These are phyloP conservation scores for Xestia sexstrigata DNA, from an alignment of 2,888 invertebrate genomes.

Conservation along the genomic window DNA sequence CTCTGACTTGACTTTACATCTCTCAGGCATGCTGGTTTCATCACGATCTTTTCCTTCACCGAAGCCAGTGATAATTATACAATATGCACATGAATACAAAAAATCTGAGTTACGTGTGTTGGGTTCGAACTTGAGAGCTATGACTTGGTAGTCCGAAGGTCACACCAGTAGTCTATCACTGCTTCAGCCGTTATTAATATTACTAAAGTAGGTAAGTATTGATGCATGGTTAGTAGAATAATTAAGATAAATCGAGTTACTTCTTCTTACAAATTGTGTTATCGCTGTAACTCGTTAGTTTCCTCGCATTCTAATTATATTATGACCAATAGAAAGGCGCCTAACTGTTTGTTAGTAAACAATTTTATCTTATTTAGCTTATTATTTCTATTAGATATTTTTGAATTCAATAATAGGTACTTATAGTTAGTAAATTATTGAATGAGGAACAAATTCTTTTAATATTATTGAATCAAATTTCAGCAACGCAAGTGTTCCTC, in stretches of 20 bases:
- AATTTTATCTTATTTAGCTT: slow-evolving; percentile 26
- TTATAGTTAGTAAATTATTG: slow-evolving; percentile 3
- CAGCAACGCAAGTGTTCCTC: not conserved
- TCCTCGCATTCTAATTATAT: slow-evolving; percentile 1
- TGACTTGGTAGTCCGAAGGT: no score
- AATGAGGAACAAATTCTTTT: not conserved
- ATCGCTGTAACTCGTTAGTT: slow-evolving; percentile 9
- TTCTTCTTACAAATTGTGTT: slow-evolving; percentile 7
- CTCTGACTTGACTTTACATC: no score
- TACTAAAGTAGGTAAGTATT: not conserved
- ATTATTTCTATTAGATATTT: slow-evolving; percentile 23
- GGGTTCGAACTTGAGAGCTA: no score
- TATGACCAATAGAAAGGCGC: slow-evolving; percentile 27
- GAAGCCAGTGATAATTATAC: no score
- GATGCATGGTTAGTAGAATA: not conserved
- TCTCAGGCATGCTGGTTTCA: no score
- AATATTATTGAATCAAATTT: not conserved
- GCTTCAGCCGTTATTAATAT: not conserved
- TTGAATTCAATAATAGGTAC: not conserved
- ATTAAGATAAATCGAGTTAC: not conserved
- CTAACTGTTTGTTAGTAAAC: slow-evolving; percentile 42
- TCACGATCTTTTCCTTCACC: no score
- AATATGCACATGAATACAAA: no score
- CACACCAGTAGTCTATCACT: not conserved
- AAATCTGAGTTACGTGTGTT: no score